Conservation (phyloP, 1,140 invertebrate species). For the Antheraea mylitta region DNA sequence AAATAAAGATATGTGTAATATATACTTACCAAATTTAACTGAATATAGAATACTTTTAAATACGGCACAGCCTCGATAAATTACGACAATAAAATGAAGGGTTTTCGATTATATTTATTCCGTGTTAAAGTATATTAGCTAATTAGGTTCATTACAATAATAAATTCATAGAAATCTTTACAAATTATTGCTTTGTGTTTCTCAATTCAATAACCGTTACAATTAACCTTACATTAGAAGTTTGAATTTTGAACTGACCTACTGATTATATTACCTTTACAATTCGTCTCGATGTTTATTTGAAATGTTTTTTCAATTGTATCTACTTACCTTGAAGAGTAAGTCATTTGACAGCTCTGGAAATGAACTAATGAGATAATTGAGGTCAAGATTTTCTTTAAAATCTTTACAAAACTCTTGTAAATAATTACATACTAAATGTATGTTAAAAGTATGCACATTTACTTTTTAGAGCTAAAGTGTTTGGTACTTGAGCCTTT, state of each 20-base stretch:
- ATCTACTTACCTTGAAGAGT: background rate
- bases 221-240: background rate
- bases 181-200: background rate
- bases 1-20: no score
- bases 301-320: background rate
- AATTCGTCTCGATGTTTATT: background rate
- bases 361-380: no score
- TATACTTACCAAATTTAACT: no score
- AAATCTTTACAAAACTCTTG: no score
- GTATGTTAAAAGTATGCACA: no score
- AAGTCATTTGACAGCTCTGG: background rate
- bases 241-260: no score
- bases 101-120: background rate
- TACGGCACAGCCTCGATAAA: background rate
- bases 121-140: background rate
- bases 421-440: no score
- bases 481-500: no score
- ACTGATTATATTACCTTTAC: no score
- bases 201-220: background rate
- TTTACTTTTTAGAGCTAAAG: no score
- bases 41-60: background rate
- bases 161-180: background rate
- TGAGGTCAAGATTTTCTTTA: no score
- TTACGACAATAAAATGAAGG: background rate
- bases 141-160: background rate